These are phyloP conservation scores for Strix aluco DNA, from an alignment of 2,113 vertebrate genomes.

Conservation along the genomic window DNA sequence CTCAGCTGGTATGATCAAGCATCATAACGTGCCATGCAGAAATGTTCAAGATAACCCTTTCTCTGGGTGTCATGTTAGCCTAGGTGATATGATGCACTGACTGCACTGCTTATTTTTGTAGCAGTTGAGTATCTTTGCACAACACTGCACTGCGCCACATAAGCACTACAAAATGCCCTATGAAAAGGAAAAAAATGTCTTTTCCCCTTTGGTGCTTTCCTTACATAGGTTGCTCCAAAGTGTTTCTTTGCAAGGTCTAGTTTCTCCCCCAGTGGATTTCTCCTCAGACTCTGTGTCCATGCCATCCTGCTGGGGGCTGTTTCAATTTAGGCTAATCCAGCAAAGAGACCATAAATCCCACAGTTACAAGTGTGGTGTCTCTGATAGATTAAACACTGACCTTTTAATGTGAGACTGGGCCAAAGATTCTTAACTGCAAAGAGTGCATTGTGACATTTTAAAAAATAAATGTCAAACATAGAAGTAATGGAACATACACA, in stretches of 20 bases:
- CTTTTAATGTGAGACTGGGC: neutral
- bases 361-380: neutral
- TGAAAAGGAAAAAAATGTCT: neutral
- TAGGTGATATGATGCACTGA: neutral
- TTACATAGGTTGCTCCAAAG: neutral
- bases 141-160: neutral
- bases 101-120: neutral
- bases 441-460: neutral
- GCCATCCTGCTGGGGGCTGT: neutral
- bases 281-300: neutral
- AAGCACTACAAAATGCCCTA: neutral
- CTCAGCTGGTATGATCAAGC: neutral
- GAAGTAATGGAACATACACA: neutral
- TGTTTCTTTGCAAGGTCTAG: neutral
- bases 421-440: neutral
- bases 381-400: neutral
- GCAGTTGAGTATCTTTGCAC: neutral
- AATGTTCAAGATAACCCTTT: neutral
- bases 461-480: neutral
- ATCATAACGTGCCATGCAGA: neutral
- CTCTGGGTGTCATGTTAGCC: neutral
- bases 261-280: neutral
- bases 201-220: neutral
- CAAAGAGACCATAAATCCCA: neutral
- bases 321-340: neutral